These are phyloP conservation scores for Notiomystis cincta DNA, from an alignment of 2,113 vertebrate genomes.

Conservation along the genomic window DNA sequence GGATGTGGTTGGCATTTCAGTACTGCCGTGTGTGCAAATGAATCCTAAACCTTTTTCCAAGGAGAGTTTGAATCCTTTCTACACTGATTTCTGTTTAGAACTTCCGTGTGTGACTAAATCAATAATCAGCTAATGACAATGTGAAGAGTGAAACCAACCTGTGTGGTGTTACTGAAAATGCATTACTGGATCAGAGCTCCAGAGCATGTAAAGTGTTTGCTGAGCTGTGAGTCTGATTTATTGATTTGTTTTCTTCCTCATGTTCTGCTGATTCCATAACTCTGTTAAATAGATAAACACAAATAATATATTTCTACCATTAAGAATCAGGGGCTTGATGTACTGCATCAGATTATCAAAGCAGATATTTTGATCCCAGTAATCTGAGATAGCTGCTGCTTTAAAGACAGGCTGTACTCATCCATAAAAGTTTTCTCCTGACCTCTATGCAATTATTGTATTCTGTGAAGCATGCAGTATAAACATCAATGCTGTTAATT, in stretches of 20 bases:
- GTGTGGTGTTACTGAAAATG: background rate
- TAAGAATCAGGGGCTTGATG: background rate
- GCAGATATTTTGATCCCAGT: background rate
- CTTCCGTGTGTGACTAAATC: background rate
- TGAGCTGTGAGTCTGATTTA: background rate
- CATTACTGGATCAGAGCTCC: background rate
- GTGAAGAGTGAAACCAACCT: background rate
- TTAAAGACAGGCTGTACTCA: background rate
- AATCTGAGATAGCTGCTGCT: background rate
- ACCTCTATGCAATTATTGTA: background rate
- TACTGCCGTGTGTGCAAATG: background rate
- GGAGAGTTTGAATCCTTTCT: background rate
- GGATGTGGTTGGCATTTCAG: background rate
- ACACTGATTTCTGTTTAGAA: background rate
- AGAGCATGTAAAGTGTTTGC: background rate
- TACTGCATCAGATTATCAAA: background rate
- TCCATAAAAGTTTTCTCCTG: background rate
- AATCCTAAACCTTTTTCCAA: background rate
- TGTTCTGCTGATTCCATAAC: background rate
- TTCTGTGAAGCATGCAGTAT: background rate
- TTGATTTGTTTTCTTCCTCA: conserved; percentile 10
- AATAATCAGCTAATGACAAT: background rate
- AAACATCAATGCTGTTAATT: background rate
- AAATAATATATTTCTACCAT: background rate
- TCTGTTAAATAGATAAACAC: background rate